phyloP scores from a whole-genome alignment of 2,797 vertebrate genomes.

The Sebastes hopkinsi region DNA sequence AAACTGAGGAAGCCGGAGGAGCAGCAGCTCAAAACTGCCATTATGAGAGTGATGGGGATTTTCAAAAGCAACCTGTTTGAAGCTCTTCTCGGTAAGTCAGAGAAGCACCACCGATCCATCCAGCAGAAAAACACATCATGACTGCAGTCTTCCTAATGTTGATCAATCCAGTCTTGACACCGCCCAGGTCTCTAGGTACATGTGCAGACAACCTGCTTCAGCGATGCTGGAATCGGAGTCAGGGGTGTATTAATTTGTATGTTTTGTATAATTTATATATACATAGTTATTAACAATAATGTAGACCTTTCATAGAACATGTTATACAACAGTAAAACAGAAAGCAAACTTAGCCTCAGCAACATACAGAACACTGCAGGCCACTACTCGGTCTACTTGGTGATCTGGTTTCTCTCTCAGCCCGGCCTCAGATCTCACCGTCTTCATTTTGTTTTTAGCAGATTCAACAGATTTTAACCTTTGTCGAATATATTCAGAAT shows the following conservation, averaged over 20 bases:
- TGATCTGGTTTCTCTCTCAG: not conserved
- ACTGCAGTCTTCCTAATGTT: not conserved
- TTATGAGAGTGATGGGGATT: constrained; percentile 93
- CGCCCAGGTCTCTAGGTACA: not conserved
- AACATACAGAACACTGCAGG: no score
- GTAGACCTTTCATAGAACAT: no score
- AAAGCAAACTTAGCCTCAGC: no score
- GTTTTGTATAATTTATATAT: no score
- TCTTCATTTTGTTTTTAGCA: not conserved
- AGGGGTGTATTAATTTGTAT: not conserved
- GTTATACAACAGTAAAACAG: no score
- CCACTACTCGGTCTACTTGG: not conserved
- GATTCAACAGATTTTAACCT: not conserved
- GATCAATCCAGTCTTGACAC: not conserved
- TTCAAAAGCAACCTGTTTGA: constrained; percentile 96
- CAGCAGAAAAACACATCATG: not conserved
- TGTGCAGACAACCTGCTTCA: not conserved
- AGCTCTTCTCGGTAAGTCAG: constrained; percentile 92
- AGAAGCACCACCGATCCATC: not conserved
- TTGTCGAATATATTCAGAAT: not conserved
- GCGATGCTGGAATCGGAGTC: not conserved
- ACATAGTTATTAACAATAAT: no score
- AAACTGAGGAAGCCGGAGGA: constrained; percentile 92
- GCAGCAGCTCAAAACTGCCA: constrained; percentile 91
- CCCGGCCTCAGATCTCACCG: not conserved